Conservation (phyloP, 2,797 vertebrate species). For the Hirundo rustica region DNA sequence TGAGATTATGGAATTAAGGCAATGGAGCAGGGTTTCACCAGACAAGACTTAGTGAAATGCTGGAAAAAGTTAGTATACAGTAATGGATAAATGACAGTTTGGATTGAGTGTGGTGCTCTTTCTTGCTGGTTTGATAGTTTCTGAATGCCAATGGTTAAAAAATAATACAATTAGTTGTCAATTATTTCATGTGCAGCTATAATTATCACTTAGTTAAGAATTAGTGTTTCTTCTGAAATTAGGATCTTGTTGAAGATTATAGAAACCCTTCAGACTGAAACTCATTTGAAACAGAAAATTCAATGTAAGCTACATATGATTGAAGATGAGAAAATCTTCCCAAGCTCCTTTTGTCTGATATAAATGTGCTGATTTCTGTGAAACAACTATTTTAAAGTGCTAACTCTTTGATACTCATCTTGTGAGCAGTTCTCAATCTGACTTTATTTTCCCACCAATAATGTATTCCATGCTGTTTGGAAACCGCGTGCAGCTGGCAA, state of each 20-base stretch:
- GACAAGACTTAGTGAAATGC: neutral
- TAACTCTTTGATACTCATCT: conserved; percentile 9
- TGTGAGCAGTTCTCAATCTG: conserved; percentile 25
- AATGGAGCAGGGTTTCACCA: neutral
- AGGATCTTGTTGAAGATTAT: neutral
- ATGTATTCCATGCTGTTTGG: conserved; percentile 50
- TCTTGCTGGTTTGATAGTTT: neutral
- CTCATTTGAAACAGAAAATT: neutral
- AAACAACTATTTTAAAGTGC: conserved; percentile 13
- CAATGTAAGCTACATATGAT: neutral
- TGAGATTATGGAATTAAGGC: neutral
- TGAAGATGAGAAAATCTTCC: neutral
- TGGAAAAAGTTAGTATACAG: neutral
- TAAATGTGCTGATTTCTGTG: conserved; percentile 8
- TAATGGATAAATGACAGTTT: neutral
- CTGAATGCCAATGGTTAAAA: neutral
- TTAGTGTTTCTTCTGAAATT: neutral
- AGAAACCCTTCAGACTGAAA: neutral
- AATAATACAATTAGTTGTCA: neutral
- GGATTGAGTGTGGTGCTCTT: neutral
- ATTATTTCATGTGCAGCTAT: neutral
- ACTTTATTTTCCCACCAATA: conserved; percentile 51
- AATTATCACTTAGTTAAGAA: neutral
- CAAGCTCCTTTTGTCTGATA: neutral
- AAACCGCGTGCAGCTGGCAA: conserved; percentile 54